Conservation (phyloP, 2,888 invertebrate genomes). For the Andrena dorsata region DNA sequence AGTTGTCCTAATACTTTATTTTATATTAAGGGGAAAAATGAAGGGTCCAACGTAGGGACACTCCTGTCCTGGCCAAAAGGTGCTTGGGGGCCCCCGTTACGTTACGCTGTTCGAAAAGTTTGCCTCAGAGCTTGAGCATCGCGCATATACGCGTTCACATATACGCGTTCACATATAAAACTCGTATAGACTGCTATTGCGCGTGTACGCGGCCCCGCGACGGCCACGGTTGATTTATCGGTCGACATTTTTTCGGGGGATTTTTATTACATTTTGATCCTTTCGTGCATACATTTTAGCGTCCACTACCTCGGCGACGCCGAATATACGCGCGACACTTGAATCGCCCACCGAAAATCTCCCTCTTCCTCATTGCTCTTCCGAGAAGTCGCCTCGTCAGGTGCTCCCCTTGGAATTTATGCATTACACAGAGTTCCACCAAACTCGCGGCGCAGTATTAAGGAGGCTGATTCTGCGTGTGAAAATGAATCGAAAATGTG, state of each 20-base stretch:
- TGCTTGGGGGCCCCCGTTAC: conserved; percentile 67
- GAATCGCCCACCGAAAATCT: conserved; percentile 24
- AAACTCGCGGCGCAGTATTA: no score
- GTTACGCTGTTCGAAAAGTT: conserved; percentile 76
- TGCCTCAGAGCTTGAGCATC: conserved; percentile 70
- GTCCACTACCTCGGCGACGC: conserved; percentile 25
- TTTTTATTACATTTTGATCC: conserved; percentile 82
- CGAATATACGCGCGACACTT: conserved; percentile 18
- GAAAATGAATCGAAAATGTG: no score
- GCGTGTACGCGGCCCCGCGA: conserved; percentile 22
- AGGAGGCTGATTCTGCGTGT: no score
- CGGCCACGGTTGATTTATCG: conserved; percentile 77
- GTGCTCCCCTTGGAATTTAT: not conserved
- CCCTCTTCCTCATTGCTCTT: conserved; percentile 21
- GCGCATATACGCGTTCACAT: conserved; percentile 60
- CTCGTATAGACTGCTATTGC: conserved; percentile 15
- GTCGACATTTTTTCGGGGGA: conserved; percentile 78
- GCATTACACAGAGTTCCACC: not conserved
- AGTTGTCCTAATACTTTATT: no score
- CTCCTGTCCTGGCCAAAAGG: conserved; percentile 50
- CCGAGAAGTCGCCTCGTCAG: conserved; percentile 14
- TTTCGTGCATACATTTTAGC: conserved; percentile 62
- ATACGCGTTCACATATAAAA: conserved; percentile 50
- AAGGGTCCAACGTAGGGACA: conserved; percentile 35
- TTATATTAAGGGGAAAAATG: not conserved